Percentiles rank a stretch among this genome's conserved stretches.
Conservation (phyloP, 2,113 vertebrate species). For the Oenanthe melanoleuca region DNA sequence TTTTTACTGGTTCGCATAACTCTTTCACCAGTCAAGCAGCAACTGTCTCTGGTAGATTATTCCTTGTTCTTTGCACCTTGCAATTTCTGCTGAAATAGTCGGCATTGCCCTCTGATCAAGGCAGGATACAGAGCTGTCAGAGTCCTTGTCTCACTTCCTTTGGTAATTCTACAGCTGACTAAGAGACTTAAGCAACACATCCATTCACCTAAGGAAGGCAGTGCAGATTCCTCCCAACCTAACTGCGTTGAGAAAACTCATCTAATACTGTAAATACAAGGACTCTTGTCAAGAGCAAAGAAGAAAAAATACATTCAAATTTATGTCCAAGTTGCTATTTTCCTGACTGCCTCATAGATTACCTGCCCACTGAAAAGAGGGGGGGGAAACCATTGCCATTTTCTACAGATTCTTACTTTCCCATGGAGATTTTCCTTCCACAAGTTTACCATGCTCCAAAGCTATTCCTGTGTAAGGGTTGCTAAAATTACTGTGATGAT, state of each 20-base stretch:
- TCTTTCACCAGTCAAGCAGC: neutral
- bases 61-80: neutral
- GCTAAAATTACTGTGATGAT: neutral
- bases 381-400: neutral
- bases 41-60: neutral
- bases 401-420: neutral
- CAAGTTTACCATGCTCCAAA: neutral
- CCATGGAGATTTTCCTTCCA: neutral
- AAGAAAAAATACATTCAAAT: constrained; percentile 46
- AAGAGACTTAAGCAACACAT: constrained; percentile 26
- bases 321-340: constrained; percentile 7
- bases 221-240: neutral
- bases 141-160: constrained; percentile 34
- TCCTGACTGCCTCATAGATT: constrained; percentile 35
- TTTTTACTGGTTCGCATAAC: neutral
- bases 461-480: neutral
- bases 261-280: constrained; percentile 43
- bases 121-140: constrained; percentile 15
- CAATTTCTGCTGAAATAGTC: constrained; percentile 32
- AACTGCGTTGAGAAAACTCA: constrained; percentile 19
- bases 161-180: constrained; percentile 45
- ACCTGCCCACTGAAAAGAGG: neutral
- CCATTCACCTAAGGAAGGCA: constrained; percentile 10
- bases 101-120: neutral
- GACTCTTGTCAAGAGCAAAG: constrained; percentile 24